Evolutionary conservation across 2,113 vertebrate species (phyloP).

Genomic region (Marmota flaviventris): DNA sequence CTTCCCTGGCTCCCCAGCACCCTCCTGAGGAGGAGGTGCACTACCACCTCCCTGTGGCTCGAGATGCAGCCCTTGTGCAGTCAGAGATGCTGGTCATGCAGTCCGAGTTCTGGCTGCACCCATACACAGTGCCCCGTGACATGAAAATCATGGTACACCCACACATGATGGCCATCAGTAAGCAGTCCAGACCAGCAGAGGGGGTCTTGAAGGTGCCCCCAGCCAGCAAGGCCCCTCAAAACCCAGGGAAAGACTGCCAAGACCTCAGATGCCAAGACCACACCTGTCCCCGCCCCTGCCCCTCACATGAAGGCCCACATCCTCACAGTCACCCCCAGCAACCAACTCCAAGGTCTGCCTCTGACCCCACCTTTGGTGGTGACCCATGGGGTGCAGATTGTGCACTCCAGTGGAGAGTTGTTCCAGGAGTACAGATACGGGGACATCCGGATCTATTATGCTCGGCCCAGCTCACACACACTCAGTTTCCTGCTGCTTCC

Average conservation of each 20-base stretch:
- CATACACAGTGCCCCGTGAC: slow-evolving; percentile 94
- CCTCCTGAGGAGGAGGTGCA: slow-evolving; percentile 92
- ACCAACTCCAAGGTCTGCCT: slow-evolving; percentile 88
- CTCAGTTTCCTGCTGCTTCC: slow-evolving; percentile 91
- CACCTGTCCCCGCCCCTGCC: slow-evolving; percentile 70
- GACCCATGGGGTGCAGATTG: slow-evolving; percentile 95
- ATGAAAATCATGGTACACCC: slow-evolving; percentile 96
- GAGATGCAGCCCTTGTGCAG: slow-evolving; percentile 91
- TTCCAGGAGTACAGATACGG: slow-evolving; percentile 96
- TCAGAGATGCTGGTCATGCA: slow-evolving; percentile 95
- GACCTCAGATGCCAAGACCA: slow-evolving; percentile 91
- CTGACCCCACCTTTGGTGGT: slow-evolving; percentile 93
- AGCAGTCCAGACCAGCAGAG: slow-evolving; percentile 92
- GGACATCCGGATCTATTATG: slow-evolving; percentile 93
- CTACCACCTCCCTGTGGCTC: slow-evolving; percentile 93
- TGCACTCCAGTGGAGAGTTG: slow-evolving; percentile 91
- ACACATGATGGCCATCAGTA: slow-evolving; percentile 91
- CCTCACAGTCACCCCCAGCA: slow-evolving; percentile 90
- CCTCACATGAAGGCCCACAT: slow-evolving; percentile 92
- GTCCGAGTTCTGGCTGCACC: slow-evolving; percentile 93
- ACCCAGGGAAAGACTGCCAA: slow-evolving; percentile 91
- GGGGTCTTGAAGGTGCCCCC: slow-evolving; percentile 91
- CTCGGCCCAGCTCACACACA: slow-evolving; percentile 88
- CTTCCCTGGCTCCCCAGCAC: slow-evolving; percentile 91
- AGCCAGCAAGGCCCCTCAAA: slow-evolving; percentile 90